Percentiles rank a stretch among this genome's conserved stretches.
Evolutionary conservation across 2,888 invertebrate genomes (phyloP).

Genomic region (Seladonia tumulorum): DNA sequence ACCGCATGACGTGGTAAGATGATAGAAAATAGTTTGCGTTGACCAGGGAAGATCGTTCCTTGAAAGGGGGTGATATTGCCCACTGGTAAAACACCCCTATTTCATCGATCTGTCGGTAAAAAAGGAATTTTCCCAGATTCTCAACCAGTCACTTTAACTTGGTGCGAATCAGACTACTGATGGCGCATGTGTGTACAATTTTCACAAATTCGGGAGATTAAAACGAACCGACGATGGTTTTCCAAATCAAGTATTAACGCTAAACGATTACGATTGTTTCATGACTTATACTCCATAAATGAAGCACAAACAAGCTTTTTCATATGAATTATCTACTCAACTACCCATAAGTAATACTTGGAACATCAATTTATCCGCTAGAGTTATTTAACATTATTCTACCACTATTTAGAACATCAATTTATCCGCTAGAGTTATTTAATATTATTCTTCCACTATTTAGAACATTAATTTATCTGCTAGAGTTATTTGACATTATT

Average conservation of each 20-base stretch:
- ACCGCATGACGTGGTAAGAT: neutral
- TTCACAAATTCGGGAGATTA: neutral
- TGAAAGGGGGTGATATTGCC: slow-evolving; percentile 13
- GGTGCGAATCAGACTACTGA: slow-evolving; percentile 54
- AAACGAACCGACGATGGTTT: neutral
- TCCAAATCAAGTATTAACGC: neutral
- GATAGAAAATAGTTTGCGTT: neutral
- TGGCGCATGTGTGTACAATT: slow-evolving; percentile 49
- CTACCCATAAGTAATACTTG: no score
- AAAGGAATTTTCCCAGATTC: slow-evolving; percentile 46
- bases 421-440: no score
- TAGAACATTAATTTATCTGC: no score
- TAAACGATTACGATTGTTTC: no score
- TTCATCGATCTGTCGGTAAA: slow-evolving; percentile 43
- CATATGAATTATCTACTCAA: no score
- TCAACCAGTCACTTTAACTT: slow-evolving; percentile 61
- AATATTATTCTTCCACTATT: no score
- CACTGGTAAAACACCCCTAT: slow-evolving; percentile 43
- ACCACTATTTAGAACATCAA: no score
- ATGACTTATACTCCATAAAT: neutral
- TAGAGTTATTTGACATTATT: no score
- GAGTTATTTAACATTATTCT: no score
- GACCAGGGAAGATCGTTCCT: neutral
- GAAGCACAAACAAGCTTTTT: neutral
- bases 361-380: no score